Percentiles rank a stretch among this genome's conserved stretches.
These are phyloP conservation scores for Mirza zaza DNA, from an alignment of 2,113 vertebrate species.

Conservation along the genomic window DNA sequence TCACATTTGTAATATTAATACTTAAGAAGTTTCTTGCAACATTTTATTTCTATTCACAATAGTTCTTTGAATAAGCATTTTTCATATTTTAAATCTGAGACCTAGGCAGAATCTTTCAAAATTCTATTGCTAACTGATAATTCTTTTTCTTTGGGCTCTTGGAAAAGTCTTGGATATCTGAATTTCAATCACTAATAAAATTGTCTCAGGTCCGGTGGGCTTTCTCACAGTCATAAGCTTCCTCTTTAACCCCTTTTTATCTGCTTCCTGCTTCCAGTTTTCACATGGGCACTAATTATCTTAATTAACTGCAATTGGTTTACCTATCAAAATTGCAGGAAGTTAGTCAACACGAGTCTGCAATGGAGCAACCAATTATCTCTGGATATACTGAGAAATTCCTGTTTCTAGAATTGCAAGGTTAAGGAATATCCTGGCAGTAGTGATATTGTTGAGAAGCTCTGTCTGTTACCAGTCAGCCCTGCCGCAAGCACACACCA, in stretches of 20 bases:
- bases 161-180: background rate
- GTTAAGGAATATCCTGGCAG: background rate
- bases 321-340: background rate
- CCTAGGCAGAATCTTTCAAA: background rate
- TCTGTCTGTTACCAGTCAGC: background rate
- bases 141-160: background rate
- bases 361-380: background rate
- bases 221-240: background rate
- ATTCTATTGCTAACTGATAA: background rate
- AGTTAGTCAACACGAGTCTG: background rate
- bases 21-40: background rate
- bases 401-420: background rate
- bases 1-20: slow-evolving; percentile 26
- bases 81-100: slow-evolving; percentile 43
- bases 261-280: background rate
- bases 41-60: slow-evolving; percentile 40
- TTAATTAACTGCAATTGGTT: background rate
- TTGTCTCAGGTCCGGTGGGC: background rate
- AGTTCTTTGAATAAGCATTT: slow-evolving; percentile 19
- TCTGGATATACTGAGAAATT: background rate
- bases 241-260: background rate
- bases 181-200: background rate
- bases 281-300: background rate
- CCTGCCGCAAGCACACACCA: background rate
- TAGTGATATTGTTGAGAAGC: background rate